Conservation (phyloP, 1,140 invertebrate species). For the Brachionus rotundiformis region DNA sequence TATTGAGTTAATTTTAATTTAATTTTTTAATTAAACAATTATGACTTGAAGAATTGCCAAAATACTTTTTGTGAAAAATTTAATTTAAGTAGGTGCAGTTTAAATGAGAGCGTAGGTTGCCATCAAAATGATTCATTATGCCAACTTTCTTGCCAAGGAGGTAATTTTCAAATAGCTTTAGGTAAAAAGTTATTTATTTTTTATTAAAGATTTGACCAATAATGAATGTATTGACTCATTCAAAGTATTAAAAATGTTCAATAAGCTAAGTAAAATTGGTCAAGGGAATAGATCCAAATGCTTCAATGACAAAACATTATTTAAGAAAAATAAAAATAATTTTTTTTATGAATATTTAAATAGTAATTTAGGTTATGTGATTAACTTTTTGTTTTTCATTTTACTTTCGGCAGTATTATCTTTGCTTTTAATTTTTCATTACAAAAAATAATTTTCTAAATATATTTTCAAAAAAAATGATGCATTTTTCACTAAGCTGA, state of each 20-base stretch:
- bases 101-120: background rate
- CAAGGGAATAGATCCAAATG: background rate
- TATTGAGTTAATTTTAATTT: background rate
- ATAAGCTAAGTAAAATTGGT: background rate
- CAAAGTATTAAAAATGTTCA: background rate
- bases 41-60: background rate
- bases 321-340: too few species aligned
- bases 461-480: too few species aligned
- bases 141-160: conserved; percentile 20
- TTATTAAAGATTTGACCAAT: background rate
- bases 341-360: too few species aligned
- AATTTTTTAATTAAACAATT: background rate
- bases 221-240: conserved; percentile 1
- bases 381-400: too few species aligned
- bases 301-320: background rate
- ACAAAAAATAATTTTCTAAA: too few species aligned
- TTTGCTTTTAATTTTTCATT: too few species aligned
- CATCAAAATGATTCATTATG: background rate
- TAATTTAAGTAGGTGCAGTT: background rate
- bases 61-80: background rate
- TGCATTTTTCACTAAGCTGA: too few species aligned
- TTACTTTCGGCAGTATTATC: too few species aligned
- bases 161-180: conserved; percentile 22
- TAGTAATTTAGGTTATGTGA: too few species aligned
- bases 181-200: too few species aligned